Percentiles rank a stretch among this genome's conserved stretches.
Evolutionary conservation across 2,888 invertebrate species (phyloP).

Genomic region (Pteria penguin): DNA sequence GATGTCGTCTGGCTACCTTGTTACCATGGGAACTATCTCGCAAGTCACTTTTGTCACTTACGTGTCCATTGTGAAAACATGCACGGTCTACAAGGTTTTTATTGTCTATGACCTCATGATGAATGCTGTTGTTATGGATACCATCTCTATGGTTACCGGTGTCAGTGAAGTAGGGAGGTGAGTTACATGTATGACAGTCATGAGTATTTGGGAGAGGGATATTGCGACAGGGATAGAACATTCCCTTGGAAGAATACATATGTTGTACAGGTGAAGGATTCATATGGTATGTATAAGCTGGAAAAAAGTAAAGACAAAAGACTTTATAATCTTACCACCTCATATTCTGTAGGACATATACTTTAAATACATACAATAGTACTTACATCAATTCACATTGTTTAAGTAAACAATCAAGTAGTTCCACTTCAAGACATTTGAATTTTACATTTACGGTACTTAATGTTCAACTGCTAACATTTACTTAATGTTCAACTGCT

Average conservation of each 20-base stretch:
- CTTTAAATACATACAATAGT: too few relatives aligned
- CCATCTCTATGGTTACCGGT: background rate
- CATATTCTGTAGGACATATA: too few relatives aligned
- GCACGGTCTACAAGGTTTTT: background rate
- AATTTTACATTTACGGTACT: too few relatives aligned
- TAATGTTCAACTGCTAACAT: too few relatives aligned
- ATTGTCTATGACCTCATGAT: background rate
- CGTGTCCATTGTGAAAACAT: slow-evolving; percentile 13
- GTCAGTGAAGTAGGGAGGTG: background rate
- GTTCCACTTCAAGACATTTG: too few relatives aligned
- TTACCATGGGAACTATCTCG: background rate
- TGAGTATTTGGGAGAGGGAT: background rate
- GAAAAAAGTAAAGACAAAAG: background rate
- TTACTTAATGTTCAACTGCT: too few relatives aligned
- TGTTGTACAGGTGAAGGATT: background rate
- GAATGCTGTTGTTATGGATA: background rate
- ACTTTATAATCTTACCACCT: too few relatives aligned
- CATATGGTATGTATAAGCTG: background rate
- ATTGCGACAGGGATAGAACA: background rate
- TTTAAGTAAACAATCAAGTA: too few relatives aligned
- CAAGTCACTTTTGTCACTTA: background rate
- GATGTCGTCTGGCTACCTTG: slow-evolving; percentile 17
- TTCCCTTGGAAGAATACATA: background rate
- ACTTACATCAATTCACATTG: too few relatives aligned
- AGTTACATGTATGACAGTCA: background rate